phyloP scores from a whole-genome alignment of 2,113 vertebrate genomes.

The Percina caprodes region DNA sequence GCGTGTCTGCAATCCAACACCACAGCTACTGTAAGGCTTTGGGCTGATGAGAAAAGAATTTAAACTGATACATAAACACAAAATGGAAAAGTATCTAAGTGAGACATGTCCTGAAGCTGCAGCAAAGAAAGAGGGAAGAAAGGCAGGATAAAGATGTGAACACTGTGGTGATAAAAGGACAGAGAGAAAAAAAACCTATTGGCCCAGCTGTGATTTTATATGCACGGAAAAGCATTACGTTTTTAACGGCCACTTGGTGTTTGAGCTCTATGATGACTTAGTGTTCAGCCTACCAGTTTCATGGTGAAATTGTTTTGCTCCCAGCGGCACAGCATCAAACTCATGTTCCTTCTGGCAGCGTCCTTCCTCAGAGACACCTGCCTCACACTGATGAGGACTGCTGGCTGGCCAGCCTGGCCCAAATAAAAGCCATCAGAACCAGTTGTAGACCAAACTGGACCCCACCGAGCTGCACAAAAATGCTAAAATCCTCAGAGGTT shows the following conservation, averaged over 20 bases:
- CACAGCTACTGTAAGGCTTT: neutral
- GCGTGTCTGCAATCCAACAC: constrained; percentile 34
- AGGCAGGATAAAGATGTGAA: neutral
- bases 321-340: constrained; percentile 92
- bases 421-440: constrained; percentile 47
- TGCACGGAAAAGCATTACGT: neutral
- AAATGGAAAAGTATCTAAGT: neutral
- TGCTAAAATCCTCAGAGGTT: constrained; percentile 18
- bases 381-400: constrained; percentile 45
- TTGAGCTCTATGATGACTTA: constrained; percentile 39
- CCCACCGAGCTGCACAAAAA: constrained; percentile 4
- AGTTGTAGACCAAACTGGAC: neutral
- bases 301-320: constrained; percentile 91
- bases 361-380: constrained; percentile 79
- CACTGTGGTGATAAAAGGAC: neutral
- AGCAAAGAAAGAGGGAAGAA: constrained; percentile 7
- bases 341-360: constrained; percentile 82
- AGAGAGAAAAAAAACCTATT: neutral
- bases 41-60: constrained; percentile 53
- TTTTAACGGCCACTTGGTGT: constrained; percentile 6
- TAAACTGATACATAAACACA: constrained; percentile 38
- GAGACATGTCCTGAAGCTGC: constrained; percentile 29
- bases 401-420: constrained; percentile 16
- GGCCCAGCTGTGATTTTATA: neutral
- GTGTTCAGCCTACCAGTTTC: constrained; percentile 91